Evolutionary conservation across 2,888 invertebrate species (phyloP).

Genomic region (Diloba caeruleocephala): DNA sequence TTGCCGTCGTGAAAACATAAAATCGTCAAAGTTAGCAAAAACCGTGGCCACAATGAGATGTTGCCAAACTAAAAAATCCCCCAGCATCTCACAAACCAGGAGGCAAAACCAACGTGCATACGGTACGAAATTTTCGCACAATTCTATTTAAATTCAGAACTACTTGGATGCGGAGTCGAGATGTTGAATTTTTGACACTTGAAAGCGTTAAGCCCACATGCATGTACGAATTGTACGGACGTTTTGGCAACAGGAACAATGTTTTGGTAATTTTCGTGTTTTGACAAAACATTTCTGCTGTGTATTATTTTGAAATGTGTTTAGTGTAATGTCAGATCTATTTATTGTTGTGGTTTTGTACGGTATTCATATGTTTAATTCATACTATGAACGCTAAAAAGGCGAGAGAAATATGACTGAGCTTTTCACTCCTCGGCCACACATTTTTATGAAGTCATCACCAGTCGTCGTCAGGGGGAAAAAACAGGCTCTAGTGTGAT

Average conservation of each 20-base stretch:
- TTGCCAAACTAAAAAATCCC: slow-evolving; percentile 7
- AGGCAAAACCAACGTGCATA: slow-evolving; percentile 15
- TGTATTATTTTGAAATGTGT: slow-evolving; percentile 18
- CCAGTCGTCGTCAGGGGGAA: too few species aligned
- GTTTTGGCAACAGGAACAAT: slow-evolving; percentile 35
- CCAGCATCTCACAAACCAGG: neutral
- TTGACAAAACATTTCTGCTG: slow-evolving; percentile 36
- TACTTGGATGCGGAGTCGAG: slow-evolving; percentile 46
- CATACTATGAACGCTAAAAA: slow-evolving; percentile 8
- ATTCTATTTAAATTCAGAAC: slow-evolving; percentile 52
- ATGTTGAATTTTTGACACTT: slow-evolving; percentile 51
- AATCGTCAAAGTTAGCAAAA: slow-evolving; percentile 14
- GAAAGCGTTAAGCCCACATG: slow-evolving; percentile 34
- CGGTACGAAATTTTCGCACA: slow-evolving; percentile 22
- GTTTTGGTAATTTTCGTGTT: slow-evolving; percentile 30
- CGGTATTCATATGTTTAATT: slow-evolving; percentile 11
- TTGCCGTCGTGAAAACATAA: too few species aligned
- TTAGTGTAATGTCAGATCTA: slow-evolving; percentile 4
- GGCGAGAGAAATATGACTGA: neutral
- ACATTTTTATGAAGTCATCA: too few species aligned
- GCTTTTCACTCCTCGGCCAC: too few species aligned
- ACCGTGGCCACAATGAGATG: slow-evolving; percentile 6
- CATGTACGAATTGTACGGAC: slow-evolving; percentile 23
- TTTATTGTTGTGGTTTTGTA: slow-evolving; percentile 5
- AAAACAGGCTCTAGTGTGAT: too few species aligned